Base-by-base conservation (phyloP, 2,888 invertebrate species). In the Caenorhabditis sinica region DNA sequence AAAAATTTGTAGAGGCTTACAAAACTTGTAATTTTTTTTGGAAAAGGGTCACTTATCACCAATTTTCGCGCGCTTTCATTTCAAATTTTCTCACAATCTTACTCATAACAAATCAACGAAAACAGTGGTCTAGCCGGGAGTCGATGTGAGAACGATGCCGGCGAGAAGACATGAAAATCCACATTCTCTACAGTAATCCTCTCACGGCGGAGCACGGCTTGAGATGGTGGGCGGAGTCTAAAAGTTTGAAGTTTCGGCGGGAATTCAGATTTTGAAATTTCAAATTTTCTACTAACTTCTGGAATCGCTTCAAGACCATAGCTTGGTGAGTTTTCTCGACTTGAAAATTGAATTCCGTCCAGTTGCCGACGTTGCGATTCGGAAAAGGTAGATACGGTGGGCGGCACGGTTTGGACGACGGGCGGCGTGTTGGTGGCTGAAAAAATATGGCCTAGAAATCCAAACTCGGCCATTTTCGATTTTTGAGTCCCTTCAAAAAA, bases 131-230 rank as follows among this genome's bases (percentile, higher is more conserved):
- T 28, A 0, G 81, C 85, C 1, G 85, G 85, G 4, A 85, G 69
- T 30, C 76, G 75, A 53, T 81, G 85, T 0, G 81, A 82, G 36
- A 77, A 85, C 3, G 53, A 45, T 11, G 73, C 60, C 2, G 85
- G 85, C n/a, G 85, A 85, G 30, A 81, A 85, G 6, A 85, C 77
- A 30, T 85, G 81, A 36, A 40, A 85, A 45, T 85, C 81, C 6
- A 82, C 81, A 61, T 56, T 45, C 4, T 77, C 73, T 6, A 77
- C 68, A 8, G 73, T 80, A 51, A 36, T 74, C 43, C 45, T 20
- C 25, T 73, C 56, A 9, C 71, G 45, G 6, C 61, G 53, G 3
- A 71, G 25, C 28, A 63, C 30, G 0, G 51, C 71, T 11, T 20
- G 40, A 3, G 63, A 23, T 2, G 79, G 71, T 25, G 49, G 58